Evolutionary conservation across 2,888 invertebrate genomes (phyloP), one percentile per base, ranked within the genome.

Genomic region (Acrocera orbiculus): DNA sequence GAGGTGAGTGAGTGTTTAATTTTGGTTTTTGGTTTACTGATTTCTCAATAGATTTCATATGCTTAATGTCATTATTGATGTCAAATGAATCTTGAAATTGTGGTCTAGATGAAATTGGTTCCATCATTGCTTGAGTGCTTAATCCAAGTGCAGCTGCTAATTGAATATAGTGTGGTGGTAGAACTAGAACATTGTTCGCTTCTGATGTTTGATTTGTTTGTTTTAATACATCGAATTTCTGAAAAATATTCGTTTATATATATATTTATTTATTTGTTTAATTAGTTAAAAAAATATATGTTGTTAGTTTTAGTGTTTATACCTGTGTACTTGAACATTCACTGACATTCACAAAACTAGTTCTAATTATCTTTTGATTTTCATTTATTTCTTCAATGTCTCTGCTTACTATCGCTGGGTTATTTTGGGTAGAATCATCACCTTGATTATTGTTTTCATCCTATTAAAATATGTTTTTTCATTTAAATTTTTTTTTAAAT

Each of bases 131-230:
- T 39, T 58, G 54, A 6, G 56, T 50, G 37, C 50, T 56, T 5
- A 58, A 37, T 2, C 57, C 58, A 20, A 58, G 42, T 3, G 68
- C 67, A 0, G 66, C 66, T 3, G 67, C 66, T 32, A 69, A 47
- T 46, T 69, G 69, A 14, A 69, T 66, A 47, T 69, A 69, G 46
- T 69, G 69, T 39, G 67, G 68, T 28, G 70, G 69, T 19, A 70
- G 52, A 8, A 70, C 58, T 41, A 70, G 63, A 6, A 69, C 66
- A 4, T 67, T 66, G 42, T 65, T 64, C 4, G 56, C 54, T 35
- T 54, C 40, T 24, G 47, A n/a, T n/a, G n/a, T n/a, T n/a, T n/a
- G n/a, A n/a, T n/a, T n/a, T n/a, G n/a, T n/a, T n/a, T n/a, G n/a
- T n/a, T n/a, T n/a, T n/a, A n/a, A n/a, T n/a, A n/a, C n/a, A n/a